Evolutionary conservation across 2,113 vertebrate genomes (phyloP), one percentile per base, ranked within the genome.

Genomic region (Gracilinanus agilis): DNA sequence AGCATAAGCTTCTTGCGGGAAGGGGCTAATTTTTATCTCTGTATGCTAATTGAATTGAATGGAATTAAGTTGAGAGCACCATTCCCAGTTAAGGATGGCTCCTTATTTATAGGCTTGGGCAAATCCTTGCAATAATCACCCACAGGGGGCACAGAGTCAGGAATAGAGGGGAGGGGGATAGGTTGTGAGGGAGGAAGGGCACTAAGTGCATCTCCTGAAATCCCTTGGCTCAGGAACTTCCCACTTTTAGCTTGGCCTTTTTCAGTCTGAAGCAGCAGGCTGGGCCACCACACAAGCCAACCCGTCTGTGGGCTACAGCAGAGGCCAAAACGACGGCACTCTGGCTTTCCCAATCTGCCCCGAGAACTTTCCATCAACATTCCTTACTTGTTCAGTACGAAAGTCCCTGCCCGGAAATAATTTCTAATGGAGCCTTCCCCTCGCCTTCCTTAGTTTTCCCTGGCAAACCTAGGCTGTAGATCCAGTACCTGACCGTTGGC

Each of bases 401-500:
- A 24, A 88, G 54, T 90, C 95, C 24, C 0, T 0, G 67, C 13
- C 34, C 44, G 13, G 88, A 23, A 92, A 24, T 3, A 53, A 97
- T 93, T 91, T 58, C 53, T 88, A 91, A 49, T 58, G 89, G 93
- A 90, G 55, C 4, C 88, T 54, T 23, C 89, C 53, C 58, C 23
- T 89, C 92, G 94, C 97, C 1, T 19, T 89, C 89, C 93, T 92
- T 44, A n/a, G 54, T 90, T 90, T 58, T 96, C 95, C 24, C 53
- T 93, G 23, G 55, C 44, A 94, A 90, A 54, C 90, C 95, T 93
- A 90, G 49, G n/a, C 24, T 94, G 95, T 95, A 88, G n/a, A 94
- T 94, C 93, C 90, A 92, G 88, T 94, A 96, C 97, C 95, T 93
- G 91, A 54, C 90, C 94, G 96, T 90, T 1, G 24, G 92, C 40